Conservation (phyloP, 2,113 vertebrate species). For the Acanthochromis polyacanthus region DNA sequence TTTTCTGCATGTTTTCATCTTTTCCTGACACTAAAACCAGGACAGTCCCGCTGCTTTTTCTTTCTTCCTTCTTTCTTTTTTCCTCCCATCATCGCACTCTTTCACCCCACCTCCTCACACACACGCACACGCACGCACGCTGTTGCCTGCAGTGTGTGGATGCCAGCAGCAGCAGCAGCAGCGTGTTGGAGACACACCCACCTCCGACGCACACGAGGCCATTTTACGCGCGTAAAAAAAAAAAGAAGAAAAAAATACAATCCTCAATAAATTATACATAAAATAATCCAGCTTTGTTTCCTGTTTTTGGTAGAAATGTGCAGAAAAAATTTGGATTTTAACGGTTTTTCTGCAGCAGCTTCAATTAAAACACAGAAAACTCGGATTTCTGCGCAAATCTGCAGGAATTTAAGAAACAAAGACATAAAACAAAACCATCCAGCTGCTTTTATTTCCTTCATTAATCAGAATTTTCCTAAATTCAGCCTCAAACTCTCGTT, state of each 20-base stretch:
- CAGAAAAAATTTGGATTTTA: no score
- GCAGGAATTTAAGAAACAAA: no score
- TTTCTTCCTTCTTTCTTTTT: conserved; percentile 24
- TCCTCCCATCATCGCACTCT: conserved; percentile 36
- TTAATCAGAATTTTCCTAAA: no score
- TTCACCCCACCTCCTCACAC: conserved; percentile 35
- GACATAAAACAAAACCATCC: no score
- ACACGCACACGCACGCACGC: conserved; percentile 25
- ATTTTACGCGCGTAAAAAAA: conserved; percentile 39
- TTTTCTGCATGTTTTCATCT: not conserved
- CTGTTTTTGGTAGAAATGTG: not conserved
- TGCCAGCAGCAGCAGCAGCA: conserved; percentile 49
- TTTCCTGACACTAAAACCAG: conserved; percentile 6
- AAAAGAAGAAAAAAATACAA: not conserved
- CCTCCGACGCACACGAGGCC: conserved; percentile 36
- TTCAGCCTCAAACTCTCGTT: no score
- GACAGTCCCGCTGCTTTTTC: conserved; percentile 24
- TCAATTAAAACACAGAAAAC: no score
- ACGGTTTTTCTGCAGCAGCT: no score
- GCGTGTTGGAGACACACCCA: conserved; percentile 73
- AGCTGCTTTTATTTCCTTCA: no score
- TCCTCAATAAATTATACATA: no score
- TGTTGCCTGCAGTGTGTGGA: conserved; percentile 42
- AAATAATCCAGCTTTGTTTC: not conserved
- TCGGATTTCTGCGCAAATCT: no score